Base-by-base conservation (phyloP, 2,113 vertebrate species). In the Hymenochirus boettgeri region DNA sequence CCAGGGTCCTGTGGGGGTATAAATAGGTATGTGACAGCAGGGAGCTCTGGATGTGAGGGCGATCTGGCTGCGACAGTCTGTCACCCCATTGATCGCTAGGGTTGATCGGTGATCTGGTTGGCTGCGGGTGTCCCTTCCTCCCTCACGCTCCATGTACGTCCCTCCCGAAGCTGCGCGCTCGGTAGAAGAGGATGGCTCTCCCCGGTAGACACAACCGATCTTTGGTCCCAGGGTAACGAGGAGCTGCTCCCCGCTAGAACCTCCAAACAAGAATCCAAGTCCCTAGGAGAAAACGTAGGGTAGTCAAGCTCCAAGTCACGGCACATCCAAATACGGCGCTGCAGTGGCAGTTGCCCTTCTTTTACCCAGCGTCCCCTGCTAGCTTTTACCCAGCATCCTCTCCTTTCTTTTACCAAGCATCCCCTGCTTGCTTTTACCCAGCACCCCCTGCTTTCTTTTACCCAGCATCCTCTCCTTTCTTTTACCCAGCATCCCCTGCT, bases 101-200 rank as follows among this genome's bases (percentile, higher is more conserved):
- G 92, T 95, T 94, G 89, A 98, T 98, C 93, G 92, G 95, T 94
- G 89, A 98, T 98, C 93, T 97, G 95, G 91, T 91, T 97, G 88
- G 91, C 90, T 95, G 94, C 88, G 87, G 63, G 54, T 58, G 63
- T 96, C 95, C 91, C 94, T 94, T 92, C 93, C 90, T 95, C 93
- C 93, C 93, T 95, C 93, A 95, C 89, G 84, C 76, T 96, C 92
- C 93, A 91, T 87, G 87, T 93, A 90, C 86, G 92, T 95, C 93
- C 93, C 91, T 96, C 93, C 95, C 90, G 90, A 94, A 92, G 94
- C 93, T 83, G 92, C 70, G 89, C 91, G 90, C 93, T 96, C 90
- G 88, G 95, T 96, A 82, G 88, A 89, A 92, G 93, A 89, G 92
- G 93, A 95, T 85, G 83, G 83, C 78, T 12, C 82, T 79, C 45